Conservation (phyloP, 1,140 invertebrate genomes). For the Zaprionus nigranus region DNA sequence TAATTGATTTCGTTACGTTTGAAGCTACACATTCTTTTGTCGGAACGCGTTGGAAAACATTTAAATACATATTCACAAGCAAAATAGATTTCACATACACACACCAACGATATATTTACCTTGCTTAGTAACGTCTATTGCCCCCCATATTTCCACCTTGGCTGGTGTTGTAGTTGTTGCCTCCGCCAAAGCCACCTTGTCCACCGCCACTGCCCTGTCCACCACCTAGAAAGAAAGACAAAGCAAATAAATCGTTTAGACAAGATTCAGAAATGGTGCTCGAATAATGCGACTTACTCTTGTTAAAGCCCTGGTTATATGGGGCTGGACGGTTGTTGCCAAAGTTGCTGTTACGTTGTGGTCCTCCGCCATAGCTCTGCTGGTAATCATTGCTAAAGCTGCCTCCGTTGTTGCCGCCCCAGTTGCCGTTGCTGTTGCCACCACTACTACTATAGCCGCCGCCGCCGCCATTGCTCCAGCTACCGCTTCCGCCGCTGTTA, state of each 20-base stretch:
- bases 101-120: constrained; percentile 53
- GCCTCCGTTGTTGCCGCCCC: constrained; percentile 81
- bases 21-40: constrained; percentile 23
- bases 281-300: constrained; percentile 46
- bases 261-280: background rate
- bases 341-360: constrained; percentile 87
- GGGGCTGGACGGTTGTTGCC: constrained; percentile 87
- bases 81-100: constrained; percentile 8
- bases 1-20: constrained; percentile 28
- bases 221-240: constrained; percentile 8
- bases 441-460: constrained; percentile 48
- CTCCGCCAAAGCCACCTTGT: constrained; percentile 57
- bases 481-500: constrained; percentile 67
- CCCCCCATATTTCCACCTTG: constrained; percentile 80
- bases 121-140: constrained; percentile 82
- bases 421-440: constrained; percentile 55
- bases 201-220: constrained; percentile 59
- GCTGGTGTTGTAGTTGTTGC: constrained; percentile 59
- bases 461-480: constrained; percentile 84
- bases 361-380: constrained; percentile 90
- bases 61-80: constrained; percentile 23
- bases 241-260: background rate
- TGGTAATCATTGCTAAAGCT: constrained; percentile 91
- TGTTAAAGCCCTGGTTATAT: constrained; percentile 85
- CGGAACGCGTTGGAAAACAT: constrained; percentile 41